These are phyloP conservation scores for Amphiura filiformis DNA, from an alignment of 35 echinoderm and acorn worm genomes.

Conservation along the genomic window DNA sequence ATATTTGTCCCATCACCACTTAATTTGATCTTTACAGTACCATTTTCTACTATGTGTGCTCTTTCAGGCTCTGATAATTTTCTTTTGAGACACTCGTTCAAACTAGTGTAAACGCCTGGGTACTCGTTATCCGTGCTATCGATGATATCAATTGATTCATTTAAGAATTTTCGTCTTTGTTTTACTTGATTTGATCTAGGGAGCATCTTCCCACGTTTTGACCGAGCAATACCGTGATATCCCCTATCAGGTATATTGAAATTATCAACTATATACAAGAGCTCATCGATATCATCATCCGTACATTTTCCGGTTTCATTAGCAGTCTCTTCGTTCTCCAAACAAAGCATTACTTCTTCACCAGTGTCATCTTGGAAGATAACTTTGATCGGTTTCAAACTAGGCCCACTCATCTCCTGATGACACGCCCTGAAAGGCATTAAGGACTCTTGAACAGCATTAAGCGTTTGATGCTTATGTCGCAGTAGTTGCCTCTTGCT, in stretches of 20 bases:
- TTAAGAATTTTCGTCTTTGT: conserved; percentile 39
- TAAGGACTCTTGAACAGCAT: conserved; percentile 19
- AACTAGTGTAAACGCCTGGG: conserved; percentile 40
- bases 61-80: not conserved
- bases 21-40: conserved; percentile 42
- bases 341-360: conserved; percentile 41
- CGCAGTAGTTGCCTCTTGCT: conserved; percentile 41
- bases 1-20: conserved; percentile 68
- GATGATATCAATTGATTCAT: conserved; percentile 28
- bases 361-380: conserved; percentile 43
- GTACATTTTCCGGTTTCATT: not conserved
- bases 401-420: conserved; percentile 11
- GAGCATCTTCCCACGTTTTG: conserved; percentile 15
- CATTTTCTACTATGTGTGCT: conserved; percentile 12
- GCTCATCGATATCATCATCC: conserved; percentile 44
- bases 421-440: too few relatives aligned
- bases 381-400: conserved; percentile 16
- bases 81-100: not conserved
- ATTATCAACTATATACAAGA: conserved; percentile 44
- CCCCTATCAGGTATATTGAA: conserved; percentile 49
- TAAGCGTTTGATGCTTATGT: conserved; percentile 44
- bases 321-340: conserved; percentile 1
- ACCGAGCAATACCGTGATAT: conserved; percentile 41
- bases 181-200: conserved; percentile 24
- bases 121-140: conserved; percentile 5